Evolutionary conservation across 2,797 vertebrate species (phyloP).

Genomic region (Takifugu rubripes): DNA sequence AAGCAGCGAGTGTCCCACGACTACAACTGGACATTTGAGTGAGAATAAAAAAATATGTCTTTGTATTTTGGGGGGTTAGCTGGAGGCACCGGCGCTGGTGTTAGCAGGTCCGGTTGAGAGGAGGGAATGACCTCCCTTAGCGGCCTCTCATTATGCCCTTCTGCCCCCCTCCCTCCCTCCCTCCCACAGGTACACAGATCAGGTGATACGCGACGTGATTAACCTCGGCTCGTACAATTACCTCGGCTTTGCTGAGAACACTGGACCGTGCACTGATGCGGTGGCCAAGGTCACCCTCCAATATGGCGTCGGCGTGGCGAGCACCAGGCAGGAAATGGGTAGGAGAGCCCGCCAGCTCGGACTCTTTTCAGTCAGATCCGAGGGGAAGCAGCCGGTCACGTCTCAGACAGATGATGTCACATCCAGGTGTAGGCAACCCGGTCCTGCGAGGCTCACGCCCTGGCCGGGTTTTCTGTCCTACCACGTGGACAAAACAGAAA

Average conservation of each 20-base stretch:
- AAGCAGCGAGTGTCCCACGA: slow-evolving; percentile 84
- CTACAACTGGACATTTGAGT: slow-evolving; percentile 96
- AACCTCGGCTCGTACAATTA: slow-evolving; percentile 99
- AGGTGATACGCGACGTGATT: slow-evolving; percentile 84
- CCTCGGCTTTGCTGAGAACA: slow-evolving; percentile 90
- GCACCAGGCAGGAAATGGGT: slow-evolving; percentile 94
- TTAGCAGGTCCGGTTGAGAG: no score
- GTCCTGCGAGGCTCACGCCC: no score
- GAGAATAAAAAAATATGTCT: slow-evolving; percentile 48
- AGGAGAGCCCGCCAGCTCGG: slow-evolving; percentile 9
- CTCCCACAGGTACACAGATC: slow-evolving; percentile 82
- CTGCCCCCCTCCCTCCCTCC: neutral
- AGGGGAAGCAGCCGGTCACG: neutral
- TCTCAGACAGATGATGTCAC: neutral
- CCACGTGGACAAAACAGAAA: no score
- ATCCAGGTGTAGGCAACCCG: no score
- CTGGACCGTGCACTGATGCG: slow-evolving; percentile 80
- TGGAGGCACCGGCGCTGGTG: no score
- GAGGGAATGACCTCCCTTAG: no score
- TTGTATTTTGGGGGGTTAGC: no score
- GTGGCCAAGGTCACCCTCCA: slow-evolving; percentile 75
- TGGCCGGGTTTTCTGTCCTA: no score
- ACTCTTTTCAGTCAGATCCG: no score
- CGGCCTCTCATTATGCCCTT: no score
- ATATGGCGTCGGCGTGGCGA: slow-evolving; percentile 88